Percentiles rank a stretch among this genome's conserved stretches.
Evolutionary conservation across 2,888 invertebrate genomes (phyloP).

Genomic region (Drosophila macrospina): DNA sequence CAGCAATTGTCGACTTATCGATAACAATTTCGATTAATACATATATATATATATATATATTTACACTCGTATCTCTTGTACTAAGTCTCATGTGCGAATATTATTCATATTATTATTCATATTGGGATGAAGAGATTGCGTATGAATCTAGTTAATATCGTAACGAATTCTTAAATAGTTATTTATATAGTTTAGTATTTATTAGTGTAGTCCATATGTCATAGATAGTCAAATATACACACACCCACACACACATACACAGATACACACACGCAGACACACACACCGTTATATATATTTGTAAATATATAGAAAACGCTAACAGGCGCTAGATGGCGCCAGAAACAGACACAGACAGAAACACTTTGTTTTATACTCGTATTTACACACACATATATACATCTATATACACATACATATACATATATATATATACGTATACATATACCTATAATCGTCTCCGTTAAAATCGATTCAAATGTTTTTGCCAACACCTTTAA

Average conservation of each 20-base stretch:
- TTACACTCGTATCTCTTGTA: conserved; percentile 41
- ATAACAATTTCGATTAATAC: conserved; percentile 27
- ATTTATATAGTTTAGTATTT: conserved; percentile 42
- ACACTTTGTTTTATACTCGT: conserved; percentile 20
- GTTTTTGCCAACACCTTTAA: conserved; percentile 49
- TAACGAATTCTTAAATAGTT: conserved; percentile 39
- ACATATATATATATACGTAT: conserved; percentile 17
- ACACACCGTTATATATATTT: conserved; percentile 14
- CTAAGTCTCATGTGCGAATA: conserved; percentile 26
- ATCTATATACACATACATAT: too few relatives aligned
- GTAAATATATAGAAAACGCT: conserved; percentile 13
- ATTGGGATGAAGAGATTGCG: conserved; percentile 30
- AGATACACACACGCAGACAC: conserved; percentile 8
- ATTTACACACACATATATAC: conserved; percentile 18
- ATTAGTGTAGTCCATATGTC: conserved; percentile 41
- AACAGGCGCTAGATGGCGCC: conserved; percentile 9
- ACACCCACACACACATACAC: conserved; percentile 23
- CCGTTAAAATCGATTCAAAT: conserved; percentile 39
- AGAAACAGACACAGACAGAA: conserved; percentile 15
- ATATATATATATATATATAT: conserved; percentile 23
- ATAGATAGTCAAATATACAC: conserved; percentile 52
- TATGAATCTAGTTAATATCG: conserved; percentile 39
- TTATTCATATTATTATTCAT: conserved; percentile 39
- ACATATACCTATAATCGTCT: conserved; percentile 43
- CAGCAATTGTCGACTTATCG: conserved; percentile 1